phyloP scores from a whole-genome alignment of 2,888 invertebrate species.

The Orthosia cruda region DNA sequence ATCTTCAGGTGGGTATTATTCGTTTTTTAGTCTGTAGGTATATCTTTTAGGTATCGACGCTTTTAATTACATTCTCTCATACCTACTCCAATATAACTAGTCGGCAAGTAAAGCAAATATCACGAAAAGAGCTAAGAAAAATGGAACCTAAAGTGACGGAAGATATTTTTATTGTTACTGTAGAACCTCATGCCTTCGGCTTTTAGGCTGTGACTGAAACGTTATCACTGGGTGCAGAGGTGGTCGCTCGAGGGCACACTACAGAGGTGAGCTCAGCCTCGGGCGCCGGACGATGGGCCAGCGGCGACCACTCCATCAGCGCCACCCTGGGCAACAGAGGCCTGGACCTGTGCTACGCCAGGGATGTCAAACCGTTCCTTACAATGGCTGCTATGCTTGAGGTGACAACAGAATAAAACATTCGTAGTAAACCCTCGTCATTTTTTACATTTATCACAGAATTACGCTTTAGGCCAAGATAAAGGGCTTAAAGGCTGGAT shows the following conservation, averaged over 20 bases:
- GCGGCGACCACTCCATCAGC: conserved; percentile 83
- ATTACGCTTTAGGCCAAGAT: no score
- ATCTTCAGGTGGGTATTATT: conserved; percentile 80
- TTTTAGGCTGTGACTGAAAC: conserved; percentile 82
- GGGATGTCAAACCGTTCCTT: conserved; percentile 84
- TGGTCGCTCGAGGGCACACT: conserved; percentile 84
- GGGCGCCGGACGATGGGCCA: conserved; percentile 85
- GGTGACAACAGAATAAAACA: conserved; percentile 70
- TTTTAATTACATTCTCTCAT: neutral
- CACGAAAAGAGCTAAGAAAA: neutral
- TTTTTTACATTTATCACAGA: no score
- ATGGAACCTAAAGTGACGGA: neutral
- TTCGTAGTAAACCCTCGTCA: neutral
- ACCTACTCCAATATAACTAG: no score
- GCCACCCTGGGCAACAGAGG: conserved; percentile 89
- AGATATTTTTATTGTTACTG: neutral
- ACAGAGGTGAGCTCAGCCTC: conserved; percentile 86
- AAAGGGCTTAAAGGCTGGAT: no score
- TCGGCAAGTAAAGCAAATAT: no score
- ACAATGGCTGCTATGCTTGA: conserved; percentile 89
- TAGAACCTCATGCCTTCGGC: neutral
- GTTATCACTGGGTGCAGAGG: conserved; percentile 86
- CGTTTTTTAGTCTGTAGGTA: neutral
- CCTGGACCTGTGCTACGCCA: conserved; percentile 87
- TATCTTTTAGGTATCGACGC: no score